Conservation (phyloP, 2,113 vertebrate species). For the Oreocharis arfaki region DNA sequence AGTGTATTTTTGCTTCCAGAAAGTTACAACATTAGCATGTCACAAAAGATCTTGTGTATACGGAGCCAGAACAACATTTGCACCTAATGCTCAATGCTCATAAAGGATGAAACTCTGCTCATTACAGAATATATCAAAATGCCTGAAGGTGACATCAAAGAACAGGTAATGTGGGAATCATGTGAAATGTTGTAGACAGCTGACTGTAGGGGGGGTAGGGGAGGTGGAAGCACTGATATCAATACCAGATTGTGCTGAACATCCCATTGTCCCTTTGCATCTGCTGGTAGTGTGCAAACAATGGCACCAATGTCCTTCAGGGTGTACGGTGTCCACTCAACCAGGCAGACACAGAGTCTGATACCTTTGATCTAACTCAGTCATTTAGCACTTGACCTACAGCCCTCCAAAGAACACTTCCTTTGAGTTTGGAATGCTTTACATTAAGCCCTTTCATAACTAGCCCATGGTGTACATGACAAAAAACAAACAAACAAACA, state of each 20-base stretch:
- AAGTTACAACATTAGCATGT: neutral
- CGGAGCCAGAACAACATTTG: neutral
- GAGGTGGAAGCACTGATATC: neutral
- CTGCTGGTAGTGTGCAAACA: neutral
- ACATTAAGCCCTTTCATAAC: neutral
- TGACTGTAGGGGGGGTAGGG: neutral
- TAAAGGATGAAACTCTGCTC: neutral
- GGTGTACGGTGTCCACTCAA: rapidly evolving
- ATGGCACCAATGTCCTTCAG: neutral
- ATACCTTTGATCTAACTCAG: neutral
- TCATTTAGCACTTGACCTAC: neutral
- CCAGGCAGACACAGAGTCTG: neutral
- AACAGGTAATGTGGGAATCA: neutral
- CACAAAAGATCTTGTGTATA: neutral
- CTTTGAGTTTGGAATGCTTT: neutral
- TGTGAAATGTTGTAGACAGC: neutral
- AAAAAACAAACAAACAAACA: too few relatives aligned
- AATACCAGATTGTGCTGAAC: neutral
- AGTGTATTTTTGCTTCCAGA: neutral
- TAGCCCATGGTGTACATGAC: too few relatives aligned
- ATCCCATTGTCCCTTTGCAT: neutral
- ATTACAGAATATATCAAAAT: neutral
- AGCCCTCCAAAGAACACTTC: neutral
- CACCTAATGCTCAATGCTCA: neutral
- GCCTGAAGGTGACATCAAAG: neutral